Base-by-base conservation (phyloP, 2,113 vertebrate genomes). In the Drymodes brunneopygia region DNA sequence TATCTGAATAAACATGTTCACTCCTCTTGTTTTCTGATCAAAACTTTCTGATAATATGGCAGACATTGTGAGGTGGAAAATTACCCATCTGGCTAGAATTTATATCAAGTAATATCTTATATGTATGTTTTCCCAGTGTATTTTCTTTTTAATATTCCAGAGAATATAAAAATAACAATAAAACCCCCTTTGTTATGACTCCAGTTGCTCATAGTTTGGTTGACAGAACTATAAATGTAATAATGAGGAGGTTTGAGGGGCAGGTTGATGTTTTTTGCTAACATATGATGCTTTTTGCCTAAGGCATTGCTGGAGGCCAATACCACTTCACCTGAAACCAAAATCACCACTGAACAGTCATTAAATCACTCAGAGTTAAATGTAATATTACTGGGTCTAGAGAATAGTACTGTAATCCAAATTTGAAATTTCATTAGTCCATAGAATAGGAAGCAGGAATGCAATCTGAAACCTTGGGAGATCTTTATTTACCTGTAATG, bases 221-320 rank as follows among this genome's bases (percentile, higher is more conserved):
- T 98, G 96, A 97, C 96, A 98, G 88, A 90, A 79, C 95, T 74
- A 17, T 95, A 98, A 98, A 97, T 97, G 93, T 71, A 96, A 80
- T 98, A 98, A 98, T 95, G 97, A 98, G 96, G 88, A 95, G 87
- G 83, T 94, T 73, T 96, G 92, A 86, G 18, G 84, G 89, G 86
- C 78, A 97, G 79, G 94, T 85, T 97, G 95, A 97, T 95, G 96
- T 86, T 97, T 95, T 91, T 79, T 97, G 77, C 91, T 96, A 96
- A 80, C 92, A 92, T 22, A 72, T 86, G 94, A 95, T 94, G 92
- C 89, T 95, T 97, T 96, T 97, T 95, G 97, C 98, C 97, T 92
- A 94, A 97, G 97, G 98, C 98, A 95, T 95, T 97, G 97, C 98
- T 98, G 86, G 94, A 95, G 97, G 98, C 97, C 90, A 97, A 70